Conservation (phyloP, 2,888 invertebrate species). For the Erynnis tages region DNA sequence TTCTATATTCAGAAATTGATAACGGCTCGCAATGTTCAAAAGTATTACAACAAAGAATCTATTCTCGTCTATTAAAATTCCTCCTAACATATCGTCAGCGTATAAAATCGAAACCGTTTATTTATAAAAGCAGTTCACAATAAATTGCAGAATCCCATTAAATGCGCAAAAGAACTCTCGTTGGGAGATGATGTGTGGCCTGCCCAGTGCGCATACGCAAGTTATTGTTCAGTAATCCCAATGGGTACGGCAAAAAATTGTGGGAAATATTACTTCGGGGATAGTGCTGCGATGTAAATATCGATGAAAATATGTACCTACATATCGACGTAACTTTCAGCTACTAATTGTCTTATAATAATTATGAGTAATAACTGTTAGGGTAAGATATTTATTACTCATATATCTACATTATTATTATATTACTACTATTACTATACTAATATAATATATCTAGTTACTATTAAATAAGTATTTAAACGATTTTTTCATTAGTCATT, state of each 20-base stretch:
- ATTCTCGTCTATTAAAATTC: constrained; percentile 8
- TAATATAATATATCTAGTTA: too few relatives aligned
- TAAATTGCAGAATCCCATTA: constrained; percentile 69
- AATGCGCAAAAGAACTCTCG: constrained; percentile 64
- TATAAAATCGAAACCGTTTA: constrained; percentile 27
- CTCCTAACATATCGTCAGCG: constrained; percentile 10
- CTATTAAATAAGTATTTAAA: too few relatives aligned
- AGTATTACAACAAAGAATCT: neutral
- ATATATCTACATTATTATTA: too few relatives aligned
- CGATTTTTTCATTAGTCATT: too few relatives aligned
- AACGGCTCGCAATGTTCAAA: neutral
- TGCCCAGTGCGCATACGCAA: constrained; percentile 53
- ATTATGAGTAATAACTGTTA: too few relatives aligned
- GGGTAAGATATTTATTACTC: too few relatives aligned
- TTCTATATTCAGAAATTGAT: neutral
- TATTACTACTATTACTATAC: too few relatives aligned
- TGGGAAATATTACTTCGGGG: constrained; percentile 56
- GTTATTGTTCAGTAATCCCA: constrained; percentile 67
- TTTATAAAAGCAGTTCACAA: constrained; percentile 44
- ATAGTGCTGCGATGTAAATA: constrained; percentile 43
- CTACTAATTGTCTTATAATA: too few relatives aligned
- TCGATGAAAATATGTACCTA: constrained; percentile 34
- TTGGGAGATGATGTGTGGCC: constrained; percentile 68
- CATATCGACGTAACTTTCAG: too few relatives aligned
- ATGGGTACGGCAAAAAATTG: constrained; percentile 64